Conservation (phyloP, 2,888 invertebrate species). For the Papilio demoleus region DNA sequence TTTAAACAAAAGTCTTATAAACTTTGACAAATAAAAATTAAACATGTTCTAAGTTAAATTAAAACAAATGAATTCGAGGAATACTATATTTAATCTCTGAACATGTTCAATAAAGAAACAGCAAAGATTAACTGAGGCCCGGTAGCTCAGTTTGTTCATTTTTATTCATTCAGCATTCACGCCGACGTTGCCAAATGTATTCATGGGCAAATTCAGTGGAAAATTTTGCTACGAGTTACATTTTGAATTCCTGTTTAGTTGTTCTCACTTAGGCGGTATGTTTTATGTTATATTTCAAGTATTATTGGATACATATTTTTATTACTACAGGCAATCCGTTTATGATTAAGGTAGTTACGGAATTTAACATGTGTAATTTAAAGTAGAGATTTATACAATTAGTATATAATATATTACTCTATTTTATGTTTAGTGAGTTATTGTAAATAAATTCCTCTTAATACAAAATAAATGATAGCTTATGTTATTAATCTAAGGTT, state of each 20-base stretch:
- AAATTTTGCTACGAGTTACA: conserved; percentile 53
- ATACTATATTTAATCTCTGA: conserved; percentile 63
- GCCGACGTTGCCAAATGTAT: conserved; percentile 71
- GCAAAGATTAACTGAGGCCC: conserved; percentile 67
- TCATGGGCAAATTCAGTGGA: conserved; percentile 65
- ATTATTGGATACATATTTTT: not conserved
- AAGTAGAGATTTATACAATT: too few species aligned
- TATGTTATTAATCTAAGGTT: conserved; percentile 19
- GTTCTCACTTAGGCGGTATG: conserved; percentile 9
- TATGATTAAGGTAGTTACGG: too few species aligned
- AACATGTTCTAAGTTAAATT: not conserved
- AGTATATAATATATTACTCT: too few species aligned
- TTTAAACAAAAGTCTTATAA: too few species aligned
- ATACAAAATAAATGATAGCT: conserved; percentile 11
- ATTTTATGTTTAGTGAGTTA: too few species aligned
- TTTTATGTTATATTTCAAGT: not conserved
- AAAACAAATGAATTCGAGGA: conserved; percentile 44
- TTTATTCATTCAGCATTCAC: conserved; percentile 77
- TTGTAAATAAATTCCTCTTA: too few species aligned
- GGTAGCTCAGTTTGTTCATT: conserved; percentile 61
- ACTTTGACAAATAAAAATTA: not conserved
- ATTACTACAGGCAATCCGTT: too few species aligned
- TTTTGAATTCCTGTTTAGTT: conserved; percentile 32
- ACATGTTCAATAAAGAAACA: conserved; percentile 60
- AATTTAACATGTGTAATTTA: too few species aligned